Percentiles rank a stretch among this genome's conserved stretches.
These are phyloP conservation scores for Periophthalmus modestus DNA, from an alignment of 2,113 vertebrate species.

Conservation along the genomic window DNA sequence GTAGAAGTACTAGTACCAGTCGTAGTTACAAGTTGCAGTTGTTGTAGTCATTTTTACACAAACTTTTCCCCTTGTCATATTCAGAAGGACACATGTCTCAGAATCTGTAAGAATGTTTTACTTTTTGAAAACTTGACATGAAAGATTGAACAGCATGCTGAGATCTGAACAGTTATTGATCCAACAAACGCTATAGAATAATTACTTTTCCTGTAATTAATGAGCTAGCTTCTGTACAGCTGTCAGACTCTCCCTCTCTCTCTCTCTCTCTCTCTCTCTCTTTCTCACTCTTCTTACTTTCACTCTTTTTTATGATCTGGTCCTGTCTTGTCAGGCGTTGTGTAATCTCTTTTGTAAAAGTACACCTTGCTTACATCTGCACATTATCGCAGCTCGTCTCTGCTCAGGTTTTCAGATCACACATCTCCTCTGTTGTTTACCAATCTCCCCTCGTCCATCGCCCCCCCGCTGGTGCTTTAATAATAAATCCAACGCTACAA, in stretches of 20 bases:
- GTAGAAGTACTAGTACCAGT: too few relatives aligned
- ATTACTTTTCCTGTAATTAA: not conserved
- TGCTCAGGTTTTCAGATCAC: conserved; percentile 15
- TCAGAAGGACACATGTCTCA: not conserved
- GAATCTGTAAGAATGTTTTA: not conserved
- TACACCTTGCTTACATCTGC: not conserved
- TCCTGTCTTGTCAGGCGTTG: not conserved
- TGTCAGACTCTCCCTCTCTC: not conserved
- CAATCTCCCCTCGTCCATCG: conserved; percentile 43
- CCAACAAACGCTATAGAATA: not conserved
- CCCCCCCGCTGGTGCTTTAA: conserved; percentile 41
- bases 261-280: not conserved
- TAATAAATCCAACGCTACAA: conserved; percentile 42
- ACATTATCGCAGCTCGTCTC: conserved; percentile 16
- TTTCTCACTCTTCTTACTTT: conserved; percentile 16
- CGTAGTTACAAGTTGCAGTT: not conserved
- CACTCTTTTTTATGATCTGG: conserved; percentile 16
- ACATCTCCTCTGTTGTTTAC: conserved; percentile 39
- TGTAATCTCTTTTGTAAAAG: conserved; percentile 31
- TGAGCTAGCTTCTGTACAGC: not conserved
- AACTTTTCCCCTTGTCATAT: not conserved
- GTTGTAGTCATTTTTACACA: not conserved
- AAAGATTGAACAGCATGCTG: not conserved
- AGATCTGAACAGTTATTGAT: not conserved
- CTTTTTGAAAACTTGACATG: not conserved